Evolutionary conservation across 2,113 vertebrate genomes (phyloP), one percentile per base, ranked within the genome.

Genomic region (Progne subis): DNA sequence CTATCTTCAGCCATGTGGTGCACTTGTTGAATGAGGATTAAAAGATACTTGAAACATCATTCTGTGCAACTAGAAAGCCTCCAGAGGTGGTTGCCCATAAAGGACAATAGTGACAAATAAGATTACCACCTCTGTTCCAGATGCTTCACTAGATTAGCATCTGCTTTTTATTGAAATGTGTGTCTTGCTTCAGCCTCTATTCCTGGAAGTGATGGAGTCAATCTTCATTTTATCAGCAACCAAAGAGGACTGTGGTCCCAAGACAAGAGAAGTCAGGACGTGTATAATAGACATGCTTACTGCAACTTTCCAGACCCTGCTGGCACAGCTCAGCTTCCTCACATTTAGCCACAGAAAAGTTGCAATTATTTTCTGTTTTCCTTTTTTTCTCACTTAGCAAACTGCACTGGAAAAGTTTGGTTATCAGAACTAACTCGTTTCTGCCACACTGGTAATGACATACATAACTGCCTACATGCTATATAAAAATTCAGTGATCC

Each of bases 401-500:
- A 75, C 52, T 67, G 26, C 43, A 63, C 39, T 44, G 72, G 63
- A 55, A 74, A 96, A 94, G 68, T 88, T 88, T 63, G 19, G 43
- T 88, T 88, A 79, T 39, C 39, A 70, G 68, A 96, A 88, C 32
- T 47, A 90, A 70, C 80, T 88, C 19, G 6, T 81, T 92, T 70
- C 86, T 93, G 50, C 29, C 80, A 88, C 64, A 18, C 28, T 71
- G 64, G 34, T 90, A 86, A 92, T 93, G 92, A 90, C 72, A 94
- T 63, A 92, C 32, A 41, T 78, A 94, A 47, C 72, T 95, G 94
- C 96, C 86, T 94, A 95, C 94, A 75, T 61, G 47, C 76, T 78
- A 41, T 70, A 92, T 80, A 90, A 86, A 94, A 95, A 93, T 90
- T 59, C 72, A 83, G 60, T 64, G 64, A 94, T 77, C 74, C 76